Conservation (phyloP, 2,888 invertebrate species). For the Eupithecia inturbata region DNA sequence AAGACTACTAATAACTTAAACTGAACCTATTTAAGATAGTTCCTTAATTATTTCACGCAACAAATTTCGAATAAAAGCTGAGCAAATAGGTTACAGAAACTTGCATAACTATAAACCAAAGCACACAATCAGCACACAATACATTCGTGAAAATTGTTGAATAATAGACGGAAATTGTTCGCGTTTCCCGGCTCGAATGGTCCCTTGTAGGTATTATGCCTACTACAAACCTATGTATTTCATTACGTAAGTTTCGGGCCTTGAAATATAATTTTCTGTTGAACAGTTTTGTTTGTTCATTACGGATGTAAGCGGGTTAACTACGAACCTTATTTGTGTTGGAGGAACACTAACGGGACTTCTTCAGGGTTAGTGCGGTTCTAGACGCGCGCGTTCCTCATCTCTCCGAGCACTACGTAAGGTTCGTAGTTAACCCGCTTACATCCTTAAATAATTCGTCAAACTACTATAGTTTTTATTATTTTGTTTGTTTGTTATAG, state of each 20-base stretch:
- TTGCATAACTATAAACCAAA: neutral
- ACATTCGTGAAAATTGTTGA: constrained; percentile 11
- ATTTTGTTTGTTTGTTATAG: too few species aligned
- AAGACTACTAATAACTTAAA: too few species aligned
- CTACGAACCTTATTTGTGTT: too few species aligned
- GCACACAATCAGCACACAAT: constrained; percentile 6
- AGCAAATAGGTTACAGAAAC: neutral
- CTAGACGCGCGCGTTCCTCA: too few species aligned
- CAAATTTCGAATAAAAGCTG: neutral
- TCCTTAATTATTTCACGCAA: neutral
- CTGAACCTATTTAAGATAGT: too few species aligned
- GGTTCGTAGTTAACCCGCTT: too few species aligned
- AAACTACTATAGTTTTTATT: too few species aligned
- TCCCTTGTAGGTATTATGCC: neutral
- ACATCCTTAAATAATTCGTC: too few species aligned
- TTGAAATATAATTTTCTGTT: neutral
- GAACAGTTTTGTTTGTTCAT: neutral
- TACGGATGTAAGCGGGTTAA: too few species aligned
- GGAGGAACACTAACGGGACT: too few species aligned
- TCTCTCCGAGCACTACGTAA: too few species aligned
- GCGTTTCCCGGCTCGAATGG: constrained; percentile 11
- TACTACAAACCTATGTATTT: neutral
- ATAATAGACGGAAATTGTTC: constrained; percentile 32
- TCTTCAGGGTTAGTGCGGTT: too few species aligned
- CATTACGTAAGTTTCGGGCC: neutral